phyloP scores from a whole-genome alignment of 2,113 vertebrate species.

The Podarcis cretensis region DNA sequence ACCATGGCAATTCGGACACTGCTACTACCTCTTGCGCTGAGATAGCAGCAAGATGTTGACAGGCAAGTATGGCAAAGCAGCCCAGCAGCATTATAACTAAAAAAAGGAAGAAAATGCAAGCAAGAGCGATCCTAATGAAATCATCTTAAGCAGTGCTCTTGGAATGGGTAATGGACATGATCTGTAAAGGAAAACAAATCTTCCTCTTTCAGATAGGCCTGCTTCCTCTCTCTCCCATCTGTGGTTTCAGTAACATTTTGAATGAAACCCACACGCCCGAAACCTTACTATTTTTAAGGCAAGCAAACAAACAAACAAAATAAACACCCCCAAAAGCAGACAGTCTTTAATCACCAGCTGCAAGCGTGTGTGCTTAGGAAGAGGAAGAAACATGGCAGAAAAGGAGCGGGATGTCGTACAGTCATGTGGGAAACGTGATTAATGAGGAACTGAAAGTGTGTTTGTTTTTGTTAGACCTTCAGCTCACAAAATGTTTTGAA shows the following conservation, averaged over 20 bases:
- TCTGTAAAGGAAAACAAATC: constrained; percentile 19
- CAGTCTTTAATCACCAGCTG: background rate
- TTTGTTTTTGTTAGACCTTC: constrained; percentile 52
- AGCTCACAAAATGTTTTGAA: constrained; percentile 45
- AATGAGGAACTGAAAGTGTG: constrained; percentile 69
- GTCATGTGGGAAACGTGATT: constrained; percentile 40
- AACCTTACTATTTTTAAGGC: rapidly evolving
- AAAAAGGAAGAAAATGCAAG: constrained; percentile 7
- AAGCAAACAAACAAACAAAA: background rate
- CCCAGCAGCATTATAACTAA: background rate
- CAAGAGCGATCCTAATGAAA: rapidly evolving
- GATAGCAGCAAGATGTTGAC: background rate
- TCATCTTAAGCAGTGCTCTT: constrained; percentile 52
- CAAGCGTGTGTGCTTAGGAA: background rate
- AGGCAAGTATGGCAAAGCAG: background rate
- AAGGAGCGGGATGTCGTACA: constrained; percentile 34
- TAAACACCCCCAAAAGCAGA: constrained; percentile 16
- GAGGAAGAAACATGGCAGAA: constrained; percentile 43
- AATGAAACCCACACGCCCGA: background rate
- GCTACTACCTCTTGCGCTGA: background rate
- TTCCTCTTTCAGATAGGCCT: constrained; percentile 28
- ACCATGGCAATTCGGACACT: background rate
- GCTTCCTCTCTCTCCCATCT: background rate
- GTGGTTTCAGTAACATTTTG: constrained; percentile 33
- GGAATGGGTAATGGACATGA: constrained; percentile 20